Base-by-base conservation (phyloP, 2,113 vertebrate genomes). In the Mastomys natalensis region DNA sequence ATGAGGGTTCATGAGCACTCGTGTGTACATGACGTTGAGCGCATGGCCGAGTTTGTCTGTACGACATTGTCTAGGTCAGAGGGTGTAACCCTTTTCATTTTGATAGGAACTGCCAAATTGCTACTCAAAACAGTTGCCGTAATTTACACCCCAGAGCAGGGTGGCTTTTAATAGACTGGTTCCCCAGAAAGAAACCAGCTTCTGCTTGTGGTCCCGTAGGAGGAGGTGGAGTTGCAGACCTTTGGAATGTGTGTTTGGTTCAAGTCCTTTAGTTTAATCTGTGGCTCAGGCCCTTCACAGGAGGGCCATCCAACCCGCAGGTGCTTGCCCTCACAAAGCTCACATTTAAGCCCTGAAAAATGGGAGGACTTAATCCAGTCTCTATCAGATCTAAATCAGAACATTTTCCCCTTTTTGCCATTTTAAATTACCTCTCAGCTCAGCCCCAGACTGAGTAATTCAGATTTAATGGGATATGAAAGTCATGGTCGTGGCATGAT, bases 401-500 rank as follows among this genome's bases (percentile, higher is more conserved):
- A 92, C 72, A 98, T 97, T 98, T 89, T 66, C 68, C 40, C 89
- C 95, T 90, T 96, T 98, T 97, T 97, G 89, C 84, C 91, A 97
- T 97, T 97, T 97, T 96, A 98, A 98, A 98, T 98, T 98, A 98
- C 90, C 95, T 98, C 97, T 95, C 90, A 97, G 93, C 96, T 98
- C 95, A 98, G 97, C 76, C 94, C 94, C 90, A 98, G 97, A 95
- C 96, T 97, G 95, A 98, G 97, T 98, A 98, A 98, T 98, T 98
- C 97, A 98, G 96, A 98, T 96, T 95, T 98, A 97, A 98, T 97
- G 90, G 93, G 96, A 98, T 98, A 98, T 96, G 89, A 97, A 98
- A 98, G 95, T 96, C 97, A 95, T 68, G 98, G 98, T 97, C 11
- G 1, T 96, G 97, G 97, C 96, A 89, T 98, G 98, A 98, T 98